Percentiles rank a stretch among this genome's conserved stretches.
These are phyloP conservation scores for Falco novaeseelandiae DNA, from an alignment of 2,797 vertebrate species.

Conservation along the genomic window DNA sequence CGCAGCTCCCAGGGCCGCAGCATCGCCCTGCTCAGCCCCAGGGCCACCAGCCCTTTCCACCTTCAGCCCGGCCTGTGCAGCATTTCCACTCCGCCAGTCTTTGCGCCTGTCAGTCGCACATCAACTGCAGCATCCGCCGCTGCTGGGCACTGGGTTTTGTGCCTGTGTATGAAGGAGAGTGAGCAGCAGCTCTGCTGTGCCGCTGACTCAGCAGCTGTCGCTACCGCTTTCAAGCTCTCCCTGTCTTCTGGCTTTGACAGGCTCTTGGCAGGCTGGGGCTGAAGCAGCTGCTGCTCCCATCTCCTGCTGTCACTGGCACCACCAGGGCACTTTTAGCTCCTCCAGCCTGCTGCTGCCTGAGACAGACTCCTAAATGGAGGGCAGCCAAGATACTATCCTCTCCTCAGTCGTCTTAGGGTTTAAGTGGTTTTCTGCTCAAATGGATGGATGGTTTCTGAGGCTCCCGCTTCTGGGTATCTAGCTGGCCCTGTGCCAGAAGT, in stretches of 20 bases:
- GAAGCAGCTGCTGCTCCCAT: background rate
- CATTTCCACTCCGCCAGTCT: fast-evolving
- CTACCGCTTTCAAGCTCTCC: background rate
- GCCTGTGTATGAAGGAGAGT: fast-evolving
- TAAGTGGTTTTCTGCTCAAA: background rate
- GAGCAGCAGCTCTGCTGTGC: background rate
- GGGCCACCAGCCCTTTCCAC: background rate
- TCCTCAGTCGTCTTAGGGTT: fast-evolving
- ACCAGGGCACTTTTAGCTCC: background rate
- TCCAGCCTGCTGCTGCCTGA: background rate
- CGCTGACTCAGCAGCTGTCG: background rate
- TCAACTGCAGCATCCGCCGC: background rate
- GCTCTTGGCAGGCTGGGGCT: background rate
- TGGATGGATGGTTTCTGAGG: fast-evolving
- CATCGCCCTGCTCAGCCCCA: background rate
- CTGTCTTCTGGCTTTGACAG: background rate
- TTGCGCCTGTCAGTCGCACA: background rate
- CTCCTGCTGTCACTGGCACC: background rate
- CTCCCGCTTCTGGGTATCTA: background rate
- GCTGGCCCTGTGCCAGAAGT: background rate
- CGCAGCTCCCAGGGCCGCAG: background rate
- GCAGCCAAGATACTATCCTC: background rate
- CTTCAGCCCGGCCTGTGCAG: background rate
- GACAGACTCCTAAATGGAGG: background rate
- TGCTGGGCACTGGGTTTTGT: background rate